These are phyloP conservation scores for Drosophila obscura DNA, from an alignment of 1,140 invertebrate species.

Conservation along the genomic window DNA sequence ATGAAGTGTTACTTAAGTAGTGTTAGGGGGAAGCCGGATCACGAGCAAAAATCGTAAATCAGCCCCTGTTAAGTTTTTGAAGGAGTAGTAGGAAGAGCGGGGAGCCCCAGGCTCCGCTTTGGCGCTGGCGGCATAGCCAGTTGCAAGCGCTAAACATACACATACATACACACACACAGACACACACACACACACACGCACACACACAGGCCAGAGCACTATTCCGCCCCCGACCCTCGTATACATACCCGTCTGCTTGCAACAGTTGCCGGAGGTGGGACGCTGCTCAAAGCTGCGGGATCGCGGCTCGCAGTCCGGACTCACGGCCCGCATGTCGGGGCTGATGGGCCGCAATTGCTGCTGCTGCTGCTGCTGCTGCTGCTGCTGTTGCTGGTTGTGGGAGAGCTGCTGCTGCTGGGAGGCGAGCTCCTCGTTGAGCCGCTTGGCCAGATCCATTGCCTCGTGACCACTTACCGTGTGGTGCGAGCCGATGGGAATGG, in stretches of 20 bases:
- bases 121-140: too few relatives aligned
- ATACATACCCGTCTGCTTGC: constrained; percentile 86
- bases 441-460: constrained; percentile 89
- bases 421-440: constrained; percentile 89
- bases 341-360: constrained; percentile 75
- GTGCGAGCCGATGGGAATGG: constrained; percentile 88
- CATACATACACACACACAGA: too few relatives aligned
- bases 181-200: not conserved
- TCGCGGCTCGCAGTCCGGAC: constrained; percentile 85
- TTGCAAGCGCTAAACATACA: too few relatives aligned
- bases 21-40: too few relatives aligned
- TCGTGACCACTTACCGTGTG: constrained; percentile 91
- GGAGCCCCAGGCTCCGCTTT: too few relatives aligned
- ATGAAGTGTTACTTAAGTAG: too few relatives aligned
- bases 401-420: constrained; percentile 84
- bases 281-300: constrained; percentile 88
- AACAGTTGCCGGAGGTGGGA: constrained; percentile 74
- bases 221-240: constrained; percentile 6
- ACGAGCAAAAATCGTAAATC: too few relatives aligned
- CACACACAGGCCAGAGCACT: not conserved
- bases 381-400: constrained; percentile 78
- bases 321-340: constrained; percentile 83
- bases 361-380: constrained; percentile 23
- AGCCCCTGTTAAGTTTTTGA: too few relatives aligned
- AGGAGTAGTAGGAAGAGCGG: too few relatives aligned